Conservation (phyloP, 2,888 invertebrate genomes). For the Noctua comes region DNA sequence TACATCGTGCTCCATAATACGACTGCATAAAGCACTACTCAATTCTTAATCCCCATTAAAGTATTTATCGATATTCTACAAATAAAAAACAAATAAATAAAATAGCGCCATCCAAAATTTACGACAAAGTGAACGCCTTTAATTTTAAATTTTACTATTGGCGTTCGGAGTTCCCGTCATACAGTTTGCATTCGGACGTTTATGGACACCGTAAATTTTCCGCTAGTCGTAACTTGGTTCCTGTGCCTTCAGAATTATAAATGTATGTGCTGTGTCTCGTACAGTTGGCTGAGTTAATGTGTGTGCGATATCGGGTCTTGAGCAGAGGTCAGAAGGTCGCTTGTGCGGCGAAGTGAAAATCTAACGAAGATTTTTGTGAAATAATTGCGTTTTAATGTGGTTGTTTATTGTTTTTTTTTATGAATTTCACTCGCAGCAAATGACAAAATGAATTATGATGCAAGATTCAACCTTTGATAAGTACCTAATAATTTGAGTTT, state of each 20-base stretch:
- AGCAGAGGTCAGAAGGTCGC: constrained; percentile 26
- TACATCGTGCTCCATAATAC: background rate
- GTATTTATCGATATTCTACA: constrained; percentile 30
- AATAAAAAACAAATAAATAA: constrained; percentile 48
- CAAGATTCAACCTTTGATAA: background rate
- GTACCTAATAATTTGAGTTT: background rate
- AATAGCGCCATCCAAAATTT: constrained; percentile 55
- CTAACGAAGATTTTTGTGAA: background rate
- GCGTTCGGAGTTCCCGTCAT: constrained; percentile 59
- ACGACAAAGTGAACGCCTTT: constrained; percentile 62
- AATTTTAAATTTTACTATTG: constrained; percentile 65
- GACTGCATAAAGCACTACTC: background rate
- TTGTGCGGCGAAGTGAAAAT: constrained; percentile 14
- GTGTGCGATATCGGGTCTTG: constrained; percentile 36
- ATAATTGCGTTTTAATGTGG: background rate
- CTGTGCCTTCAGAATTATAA: constrained; percentile 63
- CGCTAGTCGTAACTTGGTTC: constrained; percentile 67
- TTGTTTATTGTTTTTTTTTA: background rate
- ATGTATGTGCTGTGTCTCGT: constrained; percentile 57
- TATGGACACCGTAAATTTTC: constrained; percentile 69
- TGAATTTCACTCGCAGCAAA: background rate
- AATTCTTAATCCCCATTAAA: constrained; percentile 8
- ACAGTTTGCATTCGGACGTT: constrained; percentile 66
- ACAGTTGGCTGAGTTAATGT: constrained; percentile 46
- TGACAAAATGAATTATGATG: background rate